These are phyloP conservation scores for Sitophilus oryzae DNA, from an alignment of 1,140 invertebrate species.

Conservation along the genomic window DNA sequence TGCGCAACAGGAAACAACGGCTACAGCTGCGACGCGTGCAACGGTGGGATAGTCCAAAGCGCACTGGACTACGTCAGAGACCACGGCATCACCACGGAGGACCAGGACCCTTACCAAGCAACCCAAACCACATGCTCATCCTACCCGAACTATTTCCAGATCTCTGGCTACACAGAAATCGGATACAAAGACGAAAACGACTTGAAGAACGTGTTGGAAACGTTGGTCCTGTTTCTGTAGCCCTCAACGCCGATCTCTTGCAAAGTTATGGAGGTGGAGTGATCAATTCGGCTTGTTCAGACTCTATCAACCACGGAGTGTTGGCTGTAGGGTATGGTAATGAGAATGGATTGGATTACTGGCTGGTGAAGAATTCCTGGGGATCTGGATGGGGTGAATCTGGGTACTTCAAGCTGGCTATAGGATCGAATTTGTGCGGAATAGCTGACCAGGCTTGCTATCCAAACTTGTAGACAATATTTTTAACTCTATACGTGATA, in stretches of 20 bases:
- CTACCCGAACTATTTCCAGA: background rate
- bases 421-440: background rate
- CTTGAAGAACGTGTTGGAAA: constrained; percentile 36
- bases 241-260: constrained; percentile 44
- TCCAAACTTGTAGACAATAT: background rate
- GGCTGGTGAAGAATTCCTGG: constrained; percentile 83
- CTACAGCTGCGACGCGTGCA: constrained; percentile 13
- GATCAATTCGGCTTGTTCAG: constrained; percentile 53
- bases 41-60: constrained; percentile 23
- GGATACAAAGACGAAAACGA: background rate
- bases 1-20: constrained; percentile 37
- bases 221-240: constrained; percentile 45
- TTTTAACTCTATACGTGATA: too few species aligned
- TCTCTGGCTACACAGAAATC: background rate
- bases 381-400: constrained; percentile 74
- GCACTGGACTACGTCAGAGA: constrained; percentile 48
- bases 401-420: constrained; percentile 83
- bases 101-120: constrained; percentile 27
- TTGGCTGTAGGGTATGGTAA: constrained; percentile 77
- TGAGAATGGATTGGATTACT: constrained; percentile 59
- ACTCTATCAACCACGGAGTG: constrained; percentile 78
- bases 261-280: constrained; percentile 55
- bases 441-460: background rate
- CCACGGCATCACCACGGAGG: constrained; percentile 25
- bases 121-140: constrained; percentile 12